Evolutionary conservation across 2,888 invertebrate genomes (phyloP).

Genomic region (Blera fallax): DNA sequence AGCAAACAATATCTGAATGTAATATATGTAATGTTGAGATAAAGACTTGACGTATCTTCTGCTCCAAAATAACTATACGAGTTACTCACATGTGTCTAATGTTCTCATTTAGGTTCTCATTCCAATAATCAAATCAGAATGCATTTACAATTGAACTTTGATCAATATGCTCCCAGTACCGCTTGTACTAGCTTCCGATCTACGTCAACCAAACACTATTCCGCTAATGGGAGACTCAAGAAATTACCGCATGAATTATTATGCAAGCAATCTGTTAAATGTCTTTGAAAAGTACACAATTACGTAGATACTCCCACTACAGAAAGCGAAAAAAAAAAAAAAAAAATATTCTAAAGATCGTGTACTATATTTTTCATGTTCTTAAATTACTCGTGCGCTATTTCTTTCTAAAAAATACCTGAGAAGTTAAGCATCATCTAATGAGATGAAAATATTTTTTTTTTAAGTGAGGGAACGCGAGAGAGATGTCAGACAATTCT

Average conservation of each 20-base stretch:
- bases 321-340: background rate
- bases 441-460: constrained; percentile 62
- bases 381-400: constrained; percentile 32
- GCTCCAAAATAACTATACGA: too few species aligned
- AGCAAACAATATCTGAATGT: too few species aligned
- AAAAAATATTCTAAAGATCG: background rate
- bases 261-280: constrained; percentile 45
- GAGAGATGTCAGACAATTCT: constrained; percentile 55
- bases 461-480: constrained; percentile 28
- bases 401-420: constrained; percentile 27
- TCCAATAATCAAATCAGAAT: background rate
- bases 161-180: background rate
- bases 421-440: constrained; percentile 62
- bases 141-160: background rate
- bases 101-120: too few species aligned
- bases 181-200: background rate
- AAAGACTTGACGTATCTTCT: too few species aligned
- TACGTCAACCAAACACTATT: background rate
- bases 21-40: too few species aligned
- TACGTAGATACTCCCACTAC: constrained; percentile 1
- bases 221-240: background rate
- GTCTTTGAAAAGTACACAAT: constrained; percentile 32
- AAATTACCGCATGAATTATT: constrained; percentile 27
- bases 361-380: constrained; percentile 11
- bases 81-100: too few species aligned